Evolutionary conservation across 2,113 vertebrate species (phyloP).

Genomic region (Mus musculus): DNA sequence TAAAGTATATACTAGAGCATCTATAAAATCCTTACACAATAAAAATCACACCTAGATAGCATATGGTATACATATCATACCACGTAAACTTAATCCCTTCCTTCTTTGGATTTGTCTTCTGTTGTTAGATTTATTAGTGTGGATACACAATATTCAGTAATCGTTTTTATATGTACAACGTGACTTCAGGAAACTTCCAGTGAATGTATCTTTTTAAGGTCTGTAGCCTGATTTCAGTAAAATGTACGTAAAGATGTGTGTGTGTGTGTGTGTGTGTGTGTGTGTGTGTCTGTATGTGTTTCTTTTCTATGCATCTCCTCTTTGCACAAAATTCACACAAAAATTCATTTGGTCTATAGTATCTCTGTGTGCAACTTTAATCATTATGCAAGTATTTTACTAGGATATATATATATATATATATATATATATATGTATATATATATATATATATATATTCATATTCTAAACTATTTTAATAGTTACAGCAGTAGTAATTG

Average conservation of each 20-base stretch:
- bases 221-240: background rate
- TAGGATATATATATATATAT: background rate
- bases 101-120: background rate
- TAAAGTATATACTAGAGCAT: background rate
- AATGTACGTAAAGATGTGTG: too few species aligned
- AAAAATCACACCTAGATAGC: background rate
- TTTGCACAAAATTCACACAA: too few species aligned
- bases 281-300: too few species aligned
- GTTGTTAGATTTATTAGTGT: background rate
- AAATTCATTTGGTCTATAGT: background rate
- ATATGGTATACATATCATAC: background rate
- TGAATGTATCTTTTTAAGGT: background rate
- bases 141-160: background rate
- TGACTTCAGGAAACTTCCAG: background rate
- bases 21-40: background rate
- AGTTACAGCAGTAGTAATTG: background rate
- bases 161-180: background rate
- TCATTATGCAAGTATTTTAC: background rate
- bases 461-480: constrained; percentile 11
- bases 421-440: too few species aligned
- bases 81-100: background rate
- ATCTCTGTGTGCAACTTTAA: background rate
- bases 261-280: too few species aligned
- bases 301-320: too few species aligned
- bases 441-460: too few species aligned